Base-by-base conservation (phyloP, 2,797 vertebrate species). In the Dromococcyx pavoninus region DNA sequence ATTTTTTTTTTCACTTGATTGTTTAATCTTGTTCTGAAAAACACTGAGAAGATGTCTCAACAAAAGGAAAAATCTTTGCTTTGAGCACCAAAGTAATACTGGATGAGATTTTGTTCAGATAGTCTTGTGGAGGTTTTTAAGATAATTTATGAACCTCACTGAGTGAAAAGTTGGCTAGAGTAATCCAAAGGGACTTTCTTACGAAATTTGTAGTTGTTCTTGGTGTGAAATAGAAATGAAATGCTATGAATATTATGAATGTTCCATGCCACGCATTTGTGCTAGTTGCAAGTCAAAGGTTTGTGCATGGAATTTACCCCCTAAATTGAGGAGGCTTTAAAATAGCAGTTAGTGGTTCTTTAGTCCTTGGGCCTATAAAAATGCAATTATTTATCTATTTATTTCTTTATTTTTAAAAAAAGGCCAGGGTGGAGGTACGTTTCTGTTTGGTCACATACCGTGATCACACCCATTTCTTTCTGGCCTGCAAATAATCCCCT, bases 341-440 rank as follows among this genome's bases (percentile, higher is more conserved):
- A 27, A 28, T 3, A 21, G 35, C 23, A 27, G 13, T 62, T 82
- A 27, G 39, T 28, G 27, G 12, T 62, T 83, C 46, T 46, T 18
- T 76, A 60, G 27, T 39, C 22, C 33, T 89, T 73, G 32, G 43
- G 43, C 9, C 14, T 64, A 51, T 24, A 25, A 37, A 61, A 76
- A 3, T 61, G 7, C 4, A 7, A 21, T 33, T 43, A 17, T 43
- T 43, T 14, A 16, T 44, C 32, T n/a, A n/a, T n/a, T 22, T 13
- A 13, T 39, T 43, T 43, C 17, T 43, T 43, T 14, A 16, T 44
- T 32, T 22, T 13, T 62, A 9, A 25, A 30, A 46, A 57, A 33
- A 33, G 6, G 3, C 10, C 44, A 10, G 7, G 5, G 5, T 10
- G 8, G 5, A 13, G 13, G 3, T 32, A 9, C 13, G 7, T 10